Conservation (phyloP, 2,797 vertebrate genomes). For the Eurystomus glaucurus region DNA sequence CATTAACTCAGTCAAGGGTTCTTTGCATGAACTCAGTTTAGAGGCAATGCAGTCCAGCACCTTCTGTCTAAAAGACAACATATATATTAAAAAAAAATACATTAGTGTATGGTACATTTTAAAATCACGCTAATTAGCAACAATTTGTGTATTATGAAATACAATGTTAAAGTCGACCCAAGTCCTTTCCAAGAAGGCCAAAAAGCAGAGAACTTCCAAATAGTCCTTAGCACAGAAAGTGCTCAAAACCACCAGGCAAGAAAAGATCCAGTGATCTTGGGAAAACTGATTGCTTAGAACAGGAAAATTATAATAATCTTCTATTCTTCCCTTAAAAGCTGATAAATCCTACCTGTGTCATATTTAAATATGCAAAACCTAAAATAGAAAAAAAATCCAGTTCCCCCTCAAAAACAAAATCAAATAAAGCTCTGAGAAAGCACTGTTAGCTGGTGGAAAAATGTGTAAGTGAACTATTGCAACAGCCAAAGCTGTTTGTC, state of each 20-base stretch:
- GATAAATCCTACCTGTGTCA: neutral
- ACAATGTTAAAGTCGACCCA: neutral
- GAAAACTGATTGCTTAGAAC: neutral
- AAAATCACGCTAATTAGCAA: neutral
- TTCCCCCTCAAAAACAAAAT: neutral
- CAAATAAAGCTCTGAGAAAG: neutral
- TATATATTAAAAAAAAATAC: neutral
- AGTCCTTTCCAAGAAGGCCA: neutral
- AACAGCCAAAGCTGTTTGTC: neutral
- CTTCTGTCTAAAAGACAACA: neutral
- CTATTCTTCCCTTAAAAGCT: neutral
- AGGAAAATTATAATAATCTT: neutral
- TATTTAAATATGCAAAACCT: neutral
- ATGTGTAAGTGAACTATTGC: neutral
- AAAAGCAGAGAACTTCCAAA: neutral
- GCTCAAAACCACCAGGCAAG: neutral
- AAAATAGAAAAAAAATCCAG: neutral
- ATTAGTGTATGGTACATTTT: neutral
- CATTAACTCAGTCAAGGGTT: neutral
- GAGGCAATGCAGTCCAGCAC: neutral
- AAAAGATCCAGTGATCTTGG: neutral
- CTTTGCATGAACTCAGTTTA: neutral
- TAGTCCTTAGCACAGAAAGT: neutral
- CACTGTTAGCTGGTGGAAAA: neutral
- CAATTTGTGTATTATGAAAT: neutral